Evolutionary conservation across 1,140 invertebrate species (phyloP), one percentile per base, ranked within the genome.

Genomic region (Subanguina moxae): DNA sequence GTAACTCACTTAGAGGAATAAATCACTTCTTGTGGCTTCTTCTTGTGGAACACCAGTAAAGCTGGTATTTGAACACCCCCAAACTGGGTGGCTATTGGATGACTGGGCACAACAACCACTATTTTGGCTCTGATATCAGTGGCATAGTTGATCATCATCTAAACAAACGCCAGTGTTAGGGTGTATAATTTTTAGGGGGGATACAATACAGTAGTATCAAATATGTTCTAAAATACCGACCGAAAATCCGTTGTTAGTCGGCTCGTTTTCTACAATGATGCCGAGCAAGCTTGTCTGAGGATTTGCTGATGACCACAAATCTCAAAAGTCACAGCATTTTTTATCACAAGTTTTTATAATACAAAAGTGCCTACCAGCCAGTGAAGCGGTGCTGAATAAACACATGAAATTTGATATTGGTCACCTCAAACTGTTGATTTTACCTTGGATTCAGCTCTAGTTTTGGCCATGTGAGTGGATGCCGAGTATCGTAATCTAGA

Each of bases 131-230:
- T 71, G 17, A 30, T 43, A 32, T 75, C 74, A 0, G 63, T 63
- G 15, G 61, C 59, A 64, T 73, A 75, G 42, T 78, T 78, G 28
- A 77, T 71, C 21, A 75, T 62, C 19, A 74, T 56, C 62, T 77
- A 30, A 3, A 61, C 21, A 61, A 30, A 52, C 3, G 17, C 3
- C 17, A 25, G 3, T 7, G 48, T 19, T 52, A 19, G 17, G 3
- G 8, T 7, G 3, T 21, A 52, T 52, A 7, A 19, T 3, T 7
- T 15, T 52, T 52, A 8, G n/a, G 15, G 3, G 3, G 48, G 17
- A 52, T 3, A 25, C 3, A 52, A 52, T 13, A 45, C 11, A 11
- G n/a, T 45, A 45, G n/a, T 45, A n/a, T 45, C 43, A 11, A 45
- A 45, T 45, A 45, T 13, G 11, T 45, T 11, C 43, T 45, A 21